Evolutionary conservation across 1,140 invertebrate species (phyloP).

Genomic region (Thereuonema tuberculata): DNA sequence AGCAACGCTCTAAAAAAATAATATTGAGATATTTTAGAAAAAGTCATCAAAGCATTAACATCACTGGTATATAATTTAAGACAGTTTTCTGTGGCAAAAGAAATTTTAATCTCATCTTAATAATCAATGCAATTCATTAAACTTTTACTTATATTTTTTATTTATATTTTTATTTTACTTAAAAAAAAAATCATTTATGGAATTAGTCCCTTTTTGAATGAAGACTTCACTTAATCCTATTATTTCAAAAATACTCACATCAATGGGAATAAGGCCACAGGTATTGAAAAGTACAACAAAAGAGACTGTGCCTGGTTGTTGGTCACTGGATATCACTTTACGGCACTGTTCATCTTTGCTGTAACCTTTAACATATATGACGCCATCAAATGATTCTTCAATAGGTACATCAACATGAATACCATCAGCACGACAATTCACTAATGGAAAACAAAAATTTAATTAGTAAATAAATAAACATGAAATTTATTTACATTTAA

Average conservation of each 20-base stretch:
- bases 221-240: not conserved
- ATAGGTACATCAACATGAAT: slow-evolving; percentile 75
- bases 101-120: too few relatives aligned
- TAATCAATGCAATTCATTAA: slow-evolving; percentile 4
- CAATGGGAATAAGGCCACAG: slow-evolving; percentile 78
- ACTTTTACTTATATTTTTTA: slow-evolving; percentile 4
- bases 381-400: slow-evolving; percentile 61
- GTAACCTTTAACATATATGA: slow-evolving; percentile 85
- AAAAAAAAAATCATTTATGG: too few relatives aligned
- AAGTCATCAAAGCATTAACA: slow-evolving; percentile 39
- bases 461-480: slow-evolving; percentile 1
- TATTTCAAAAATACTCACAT: slow-evolving; percentile 59
- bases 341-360: slow-evolving; percentile 83
- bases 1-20: slow-evolving; percentile 55
- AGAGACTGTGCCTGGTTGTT: slow-evolving; percentile 51
- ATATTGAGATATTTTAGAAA: not conserved
- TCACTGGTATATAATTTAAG: slow-evolving; percentile 45
- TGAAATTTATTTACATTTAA: not conserved
- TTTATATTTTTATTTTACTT: too few relatives aligned
- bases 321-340: slow-evolving; percentile 53
- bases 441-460: slow-evolving; percentile 28
- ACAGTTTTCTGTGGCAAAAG: too few relatives aligned
- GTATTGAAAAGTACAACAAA: slow-evolving; percentile 85
- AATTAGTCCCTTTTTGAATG: not conserved
- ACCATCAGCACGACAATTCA: slow-evolving; percentile 79